Base-by-base conservation (phyloP, 1,140 invertebrate species). In the Calephelis virginiensis region DNA sequence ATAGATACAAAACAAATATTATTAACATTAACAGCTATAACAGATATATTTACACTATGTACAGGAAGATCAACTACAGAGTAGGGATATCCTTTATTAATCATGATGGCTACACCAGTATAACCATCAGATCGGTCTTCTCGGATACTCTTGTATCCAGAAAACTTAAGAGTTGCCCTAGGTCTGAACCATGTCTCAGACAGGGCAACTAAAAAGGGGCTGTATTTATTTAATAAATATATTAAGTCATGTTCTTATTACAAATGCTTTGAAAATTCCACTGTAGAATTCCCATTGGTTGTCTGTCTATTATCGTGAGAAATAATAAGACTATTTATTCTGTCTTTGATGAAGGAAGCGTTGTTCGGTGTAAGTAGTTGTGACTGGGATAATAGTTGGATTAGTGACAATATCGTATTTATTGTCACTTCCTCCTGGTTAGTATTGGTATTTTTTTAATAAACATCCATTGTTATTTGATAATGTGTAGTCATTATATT, bases 161-260 rank as follows among this genome's bases (percentile, higher is more conserved):
- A 61, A 6, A 74, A 48, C 14, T 45, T 68, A 63, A 68, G 66
- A 38, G n/a, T 60, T 47, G 13, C 49, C 17, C 60, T 45, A 28
- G 72, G 64, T 47, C 66, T 71, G 28, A 74, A 61, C 72, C 66
- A 74, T 61, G 67, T 74, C 40, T 74, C 69, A 47, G 61, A 67
- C 7, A 71, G 7, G 40, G 67, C 67, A 61, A 68, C 45, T 45
- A 74, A 14, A 61, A 59, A 59, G 12, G 67, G 64, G 13, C 64
- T 69, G 63, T 67, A 66, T 38, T 53, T 67, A 53, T 71, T 71
- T 11, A 74, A 38, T 63, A 71, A 64, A 17, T 69, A 56, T 45
- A 66, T 59, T n/a, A 74, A 10, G 12, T 71, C 72, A 56, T 12
- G 8, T 60, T 71, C 56, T 74, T 74, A 4, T 61, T 48, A 48